Conservation (phyloP, 2,888 invertebrate species). For the Pandemis cinnamomeana region DNA sequence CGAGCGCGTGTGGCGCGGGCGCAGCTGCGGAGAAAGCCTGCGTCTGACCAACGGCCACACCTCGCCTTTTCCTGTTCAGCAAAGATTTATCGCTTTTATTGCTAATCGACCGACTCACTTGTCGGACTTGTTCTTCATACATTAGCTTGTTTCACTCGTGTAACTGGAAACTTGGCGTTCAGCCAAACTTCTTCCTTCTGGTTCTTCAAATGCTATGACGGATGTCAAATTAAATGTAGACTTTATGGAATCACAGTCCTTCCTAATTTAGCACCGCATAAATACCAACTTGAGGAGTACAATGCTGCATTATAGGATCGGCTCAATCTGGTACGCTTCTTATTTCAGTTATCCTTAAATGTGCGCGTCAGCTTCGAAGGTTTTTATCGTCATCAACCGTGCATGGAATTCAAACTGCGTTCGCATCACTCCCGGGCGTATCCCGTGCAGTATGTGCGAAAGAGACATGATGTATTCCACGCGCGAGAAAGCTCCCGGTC, state of each 20-base stretch:
- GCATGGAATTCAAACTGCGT: slow-evolving; percentile 58
- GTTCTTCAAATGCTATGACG: background rate
- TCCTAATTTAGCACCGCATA: background rate
- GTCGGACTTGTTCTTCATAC: slow-evolving; percentile 30
- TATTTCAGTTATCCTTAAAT: slow-evolving; percentile 3
- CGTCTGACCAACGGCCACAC: slow-evolving; percentile 49
- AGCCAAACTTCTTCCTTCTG: slow-evolving; percentile 32
- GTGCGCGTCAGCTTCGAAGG: slow-evolving; percentile 2
- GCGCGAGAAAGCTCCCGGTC: slow-evolving; percentile 46
- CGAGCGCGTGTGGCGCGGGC: slow-evolving; percentile 17
- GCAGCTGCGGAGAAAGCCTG: slow-evolving; percentile 50
- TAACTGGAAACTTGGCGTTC: slow-evolving; percentile 21
- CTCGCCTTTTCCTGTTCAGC: slow-evolving; percentile 53
- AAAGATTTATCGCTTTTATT: slow-evolving; percentile 42
- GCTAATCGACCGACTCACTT: slow-evolving; percentile 40
- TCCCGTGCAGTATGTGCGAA: slow-evolving; percentile 49
- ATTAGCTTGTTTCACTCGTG: slow-evolving; percentile 29
- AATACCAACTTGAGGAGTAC: background rate
- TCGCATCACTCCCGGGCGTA: slow-evolving; percentile 60
- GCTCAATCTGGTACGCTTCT: slow-evolving; percentile 2
- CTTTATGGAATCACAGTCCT: background rate
- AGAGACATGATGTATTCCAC: slow-evolving; percentile 32
- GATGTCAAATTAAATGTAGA: background rate
- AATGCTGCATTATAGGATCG: background rate
- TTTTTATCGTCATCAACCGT: slow-evolving; percentile 40